phyloP scores from a whole-genome alignment of 2,797 vertebrate genomes.

The Dendrocincla fuliginosa region DNA sequence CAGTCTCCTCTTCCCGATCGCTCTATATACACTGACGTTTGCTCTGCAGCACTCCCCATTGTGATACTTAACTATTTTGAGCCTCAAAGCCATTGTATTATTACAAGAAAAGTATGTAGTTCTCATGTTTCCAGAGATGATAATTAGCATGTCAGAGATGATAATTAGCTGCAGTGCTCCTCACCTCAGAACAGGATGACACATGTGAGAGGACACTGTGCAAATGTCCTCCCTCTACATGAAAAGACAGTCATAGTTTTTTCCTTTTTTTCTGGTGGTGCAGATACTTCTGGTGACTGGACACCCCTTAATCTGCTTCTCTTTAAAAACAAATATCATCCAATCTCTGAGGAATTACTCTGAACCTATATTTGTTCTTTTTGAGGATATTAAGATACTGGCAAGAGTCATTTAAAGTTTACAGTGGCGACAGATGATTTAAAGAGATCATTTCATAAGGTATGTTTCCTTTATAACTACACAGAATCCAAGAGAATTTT shows the following conservation, averaged over 20 bases:
- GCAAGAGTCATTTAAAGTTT: background rate
- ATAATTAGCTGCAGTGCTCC: background rate
- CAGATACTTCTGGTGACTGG: background rate
- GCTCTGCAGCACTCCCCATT: background rate
- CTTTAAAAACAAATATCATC: background rate
- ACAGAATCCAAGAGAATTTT: background rate
- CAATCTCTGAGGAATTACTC: background rate
- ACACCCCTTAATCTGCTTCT: background rate
- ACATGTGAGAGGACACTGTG: background rate
- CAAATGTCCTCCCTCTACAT: background rate
- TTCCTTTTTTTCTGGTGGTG: rapidly evolving
- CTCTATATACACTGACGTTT: background rate
- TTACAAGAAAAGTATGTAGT: background rate
- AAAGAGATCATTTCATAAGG: background rate
- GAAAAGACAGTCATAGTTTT: background rate
- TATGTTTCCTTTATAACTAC: background rate
- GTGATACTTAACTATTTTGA: background rate
- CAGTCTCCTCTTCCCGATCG: rapidly evolving
- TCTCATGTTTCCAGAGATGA: background rate
- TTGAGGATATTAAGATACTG: background rate
- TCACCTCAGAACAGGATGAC: background rate
- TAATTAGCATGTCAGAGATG: background rate
- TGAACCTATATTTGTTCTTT: background rate
- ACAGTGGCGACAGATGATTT: background rate
- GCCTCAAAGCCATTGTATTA: background rate